These are phyloP conservation scores for Batillaria attramentaria DNA, from an alignment of 1,140 invertebrate genomes.

Conservation along the genomic window DNA sequence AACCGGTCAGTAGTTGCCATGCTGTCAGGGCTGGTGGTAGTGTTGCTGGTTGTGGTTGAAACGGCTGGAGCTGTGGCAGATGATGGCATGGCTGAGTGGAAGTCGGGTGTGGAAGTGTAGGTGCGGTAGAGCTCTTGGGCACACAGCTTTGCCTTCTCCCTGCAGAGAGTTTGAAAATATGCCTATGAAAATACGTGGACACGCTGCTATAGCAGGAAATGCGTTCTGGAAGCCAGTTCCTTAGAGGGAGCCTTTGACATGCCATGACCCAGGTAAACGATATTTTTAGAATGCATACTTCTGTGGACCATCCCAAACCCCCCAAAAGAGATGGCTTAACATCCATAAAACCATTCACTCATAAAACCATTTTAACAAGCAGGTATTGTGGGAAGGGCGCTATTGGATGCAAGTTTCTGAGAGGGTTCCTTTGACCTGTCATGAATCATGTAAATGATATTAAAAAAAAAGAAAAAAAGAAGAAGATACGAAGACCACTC, in stretches of 20 bases:
- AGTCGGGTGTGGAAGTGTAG: background rate
- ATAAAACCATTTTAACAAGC: background rate
- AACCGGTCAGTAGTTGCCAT: no score
- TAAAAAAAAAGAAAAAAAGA: background rate
- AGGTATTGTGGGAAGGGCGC: background rate
- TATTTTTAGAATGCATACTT: background rate
- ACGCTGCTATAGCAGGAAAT: no score
- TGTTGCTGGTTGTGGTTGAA: background rate
- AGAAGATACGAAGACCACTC: background rate
- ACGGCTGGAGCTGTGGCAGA: background rate
- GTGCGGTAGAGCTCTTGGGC: constrained; percentile 36
- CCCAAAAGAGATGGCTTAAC: background rate
- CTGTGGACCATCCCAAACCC: background rate
- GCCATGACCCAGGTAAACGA: background rate
- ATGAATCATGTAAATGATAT: background rate
- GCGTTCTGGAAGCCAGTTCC: background rate
- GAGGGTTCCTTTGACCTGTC: background rate
- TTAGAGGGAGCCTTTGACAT: background rate
- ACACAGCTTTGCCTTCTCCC: constrained; percentile 49
- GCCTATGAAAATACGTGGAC: background rate
- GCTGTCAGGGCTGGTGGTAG: no score
- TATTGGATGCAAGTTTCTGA: background rate
- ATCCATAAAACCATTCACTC: background rate
- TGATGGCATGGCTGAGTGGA: background rate
- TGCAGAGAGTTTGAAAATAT: constrained; percentile 11